Conservation (phyloP, 2,888 invertebrate genomes). For the Nephrotoma flavescens region DNA sequence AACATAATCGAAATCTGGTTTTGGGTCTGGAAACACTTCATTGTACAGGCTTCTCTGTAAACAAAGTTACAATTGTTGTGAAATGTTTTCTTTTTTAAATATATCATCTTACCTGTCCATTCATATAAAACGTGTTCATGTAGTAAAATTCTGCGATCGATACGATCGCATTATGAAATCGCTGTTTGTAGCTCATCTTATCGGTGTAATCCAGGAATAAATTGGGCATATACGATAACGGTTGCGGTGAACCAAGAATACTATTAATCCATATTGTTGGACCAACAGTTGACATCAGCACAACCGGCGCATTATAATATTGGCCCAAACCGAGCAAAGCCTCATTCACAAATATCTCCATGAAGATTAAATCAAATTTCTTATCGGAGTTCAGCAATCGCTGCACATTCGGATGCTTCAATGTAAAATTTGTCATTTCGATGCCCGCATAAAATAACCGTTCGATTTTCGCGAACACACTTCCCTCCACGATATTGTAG, state of each 20-base stretch:
- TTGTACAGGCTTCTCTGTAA: slow-evolving; percentile 16
- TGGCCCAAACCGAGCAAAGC: slow-evolving; percentile 21
- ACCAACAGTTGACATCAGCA: slow-evolving; percentile 17
- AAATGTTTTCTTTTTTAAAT: background rate
- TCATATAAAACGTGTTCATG: background rate
- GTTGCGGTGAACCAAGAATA: background rate
- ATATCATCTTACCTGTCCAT: background rate
- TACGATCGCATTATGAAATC: slow-evolving; percentile 5
- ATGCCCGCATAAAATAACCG: slow-evolving; percentile 17
- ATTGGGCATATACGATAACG: slow-evolving; percentile 4
- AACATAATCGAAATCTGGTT: slow-evolving; percentile 18
- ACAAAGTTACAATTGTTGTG: background rate
- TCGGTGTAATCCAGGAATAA: slow-evolving; percentile 1
- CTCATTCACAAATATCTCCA: slow-evolving; percentile 28
- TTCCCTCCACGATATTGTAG: background rate
- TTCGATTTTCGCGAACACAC: background rate
- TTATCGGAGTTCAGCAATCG: slow-evolving; percentile 22
- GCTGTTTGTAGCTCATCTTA: background rate
- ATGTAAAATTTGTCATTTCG: slow-evolving; percentile 15
- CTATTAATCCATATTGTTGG: background rate
- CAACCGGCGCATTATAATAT: slow-evolving; percentile 23
- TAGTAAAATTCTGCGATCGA: background rate
- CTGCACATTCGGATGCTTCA: slow-evolving; percentile 17
- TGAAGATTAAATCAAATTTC: slow-evolving; percentile 28
- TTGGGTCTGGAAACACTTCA: slow-evolving; percentile 21